A percentile compares a stretch with the other conserved stretches of the same genome.
These are phyloP conservation scores for Sebastes vulpes DNA, from an alignment of 2,797 vertebrate species.

Conservation along the genomic window DNA sequence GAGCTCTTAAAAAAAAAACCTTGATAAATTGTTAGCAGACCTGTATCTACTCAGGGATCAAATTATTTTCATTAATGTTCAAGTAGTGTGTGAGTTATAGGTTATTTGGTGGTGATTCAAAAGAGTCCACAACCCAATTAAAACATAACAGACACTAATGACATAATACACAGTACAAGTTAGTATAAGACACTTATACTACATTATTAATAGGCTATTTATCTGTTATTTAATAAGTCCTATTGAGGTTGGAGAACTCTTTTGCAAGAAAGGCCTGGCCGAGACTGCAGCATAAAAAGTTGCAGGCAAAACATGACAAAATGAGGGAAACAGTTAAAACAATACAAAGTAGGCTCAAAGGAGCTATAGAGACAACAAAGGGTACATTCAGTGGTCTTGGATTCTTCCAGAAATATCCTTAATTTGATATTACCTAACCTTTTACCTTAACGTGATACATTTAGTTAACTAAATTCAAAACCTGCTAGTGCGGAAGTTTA, in stretches of 20 bases:
- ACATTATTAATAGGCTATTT: not conserved
- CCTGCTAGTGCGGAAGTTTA: not conserved
- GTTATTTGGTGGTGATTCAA: no score
- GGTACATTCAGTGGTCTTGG: not conserved
- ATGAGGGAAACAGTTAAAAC: not conserved
- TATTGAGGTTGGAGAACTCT: not conserved
- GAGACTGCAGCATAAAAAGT: not conserved
- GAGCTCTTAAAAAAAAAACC: no score
- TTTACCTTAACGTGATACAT: not conserved
- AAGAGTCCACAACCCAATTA: not conserved
- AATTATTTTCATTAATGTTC: no score
- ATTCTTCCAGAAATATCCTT: not conserved
- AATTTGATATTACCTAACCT: not conserved
- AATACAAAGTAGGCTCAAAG: not conserved
- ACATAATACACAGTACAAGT: not conserved
- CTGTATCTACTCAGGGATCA: no score
- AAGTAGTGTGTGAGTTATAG: no score
- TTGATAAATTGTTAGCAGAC: no score
- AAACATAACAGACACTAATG: not conserved
- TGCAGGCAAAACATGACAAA: not conserved
- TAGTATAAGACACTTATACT: not conserved
- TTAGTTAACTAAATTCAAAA: not conserved
- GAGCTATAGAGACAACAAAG: not conserved
- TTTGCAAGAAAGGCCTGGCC: not conserved
- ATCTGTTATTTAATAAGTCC: not conserved